These are phyloP conservation scores for Hippocampus abdominalis DNA, from an alignment of 2,113 vertebrate species.

Conservation along the genomic window DNA sequence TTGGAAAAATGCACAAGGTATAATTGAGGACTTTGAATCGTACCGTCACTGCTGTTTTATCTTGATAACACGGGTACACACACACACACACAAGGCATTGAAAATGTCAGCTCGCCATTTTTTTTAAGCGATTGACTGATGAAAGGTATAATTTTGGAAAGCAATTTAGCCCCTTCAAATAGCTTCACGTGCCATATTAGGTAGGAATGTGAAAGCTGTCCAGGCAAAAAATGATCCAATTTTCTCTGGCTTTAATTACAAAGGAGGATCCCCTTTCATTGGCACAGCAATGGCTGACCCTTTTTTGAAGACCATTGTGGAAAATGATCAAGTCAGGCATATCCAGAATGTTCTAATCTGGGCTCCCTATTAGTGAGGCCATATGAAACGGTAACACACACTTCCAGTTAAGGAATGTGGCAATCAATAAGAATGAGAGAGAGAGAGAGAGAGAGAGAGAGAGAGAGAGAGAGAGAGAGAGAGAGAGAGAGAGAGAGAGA, in stretches of 20 bases:
- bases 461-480: background rate
- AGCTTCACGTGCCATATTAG: constrained; percentile 65
- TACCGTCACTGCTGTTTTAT: constrained; percentile 48
- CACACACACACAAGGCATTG: background rate
- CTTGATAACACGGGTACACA: constrained; percentile 50
- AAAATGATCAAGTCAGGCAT: constrained; percentile 62
- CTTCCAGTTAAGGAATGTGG: constrained; percentile 15
- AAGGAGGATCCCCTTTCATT: constrained; percentile 71
- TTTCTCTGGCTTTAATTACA: constrained; percentile 75
- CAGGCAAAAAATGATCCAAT: constrained; percentile 71
- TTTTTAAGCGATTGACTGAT: constrained; percentile 62
- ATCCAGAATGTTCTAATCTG: constrained; percentile 55
- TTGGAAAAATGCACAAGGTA: constrained; percentile 24
- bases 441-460: constrained; percentile 7
- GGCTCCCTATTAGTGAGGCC: constrained; percentile 30
- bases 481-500: constrained; percentile 7
- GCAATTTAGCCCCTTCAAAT: constrained; percentile 66
- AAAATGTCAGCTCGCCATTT: constrained; percentile 60
- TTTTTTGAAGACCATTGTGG: constrained; percentile 60
- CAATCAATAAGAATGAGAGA: constrained; percentile 24
- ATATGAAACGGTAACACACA: constrained; percentile 33
- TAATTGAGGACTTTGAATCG: constrained; percentile 30
- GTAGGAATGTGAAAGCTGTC: constrained; percentile 73
- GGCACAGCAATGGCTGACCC: constrained; percentile 58
- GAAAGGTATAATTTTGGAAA: constrained; percentile 73